Evolutionary conservation across 2,888 invertebrate genomes (phyloP).

Genomic region (Parnassius apollo): DNA sequence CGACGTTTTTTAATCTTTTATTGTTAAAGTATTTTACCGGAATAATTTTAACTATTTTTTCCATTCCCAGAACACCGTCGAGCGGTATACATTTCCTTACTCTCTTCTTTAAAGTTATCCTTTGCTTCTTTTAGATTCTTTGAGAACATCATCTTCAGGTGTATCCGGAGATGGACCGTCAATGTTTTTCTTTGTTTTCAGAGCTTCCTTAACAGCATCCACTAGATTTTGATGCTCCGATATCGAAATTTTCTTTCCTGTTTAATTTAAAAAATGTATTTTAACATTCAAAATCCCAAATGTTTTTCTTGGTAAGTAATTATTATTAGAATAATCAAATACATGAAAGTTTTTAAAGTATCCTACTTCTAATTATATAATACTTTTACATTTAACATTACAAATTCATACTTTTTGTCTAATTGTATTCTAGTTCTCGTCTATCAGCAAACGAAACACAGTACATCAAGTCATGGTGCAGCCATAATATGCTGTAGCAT

Average conservation of each 20-base stretch:
- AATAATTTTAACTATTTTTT: constrained; percentile 18
- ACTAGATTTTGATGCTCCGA: constrained; percentile 81
- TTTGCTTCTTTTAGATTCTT: constrained; percentile 70
- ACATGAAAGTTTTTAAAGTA: no score
- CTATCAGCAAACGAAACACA: no score
- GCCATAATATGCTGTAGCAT: no score
- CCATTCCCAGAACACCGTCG: constrained; percentile 9
- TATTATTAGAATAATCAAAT: not conserved
- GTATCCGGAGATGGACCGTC: constrained; percentile 40
- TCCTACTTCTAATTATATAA: no score
- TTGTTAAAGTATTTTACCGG: not conserved
- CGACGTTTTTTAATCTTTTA: not conserved
- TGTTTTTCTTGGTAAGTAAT: not conserved
- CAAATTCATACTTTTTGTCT: no score
- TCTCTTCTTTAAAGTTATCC: constrained; percentile 43
- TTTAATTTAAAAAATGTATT: constrained; percentile 6
- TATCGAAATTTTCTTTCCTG: constrained; percentile 84
- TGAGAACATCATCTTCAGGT: constrained; percentile 56
- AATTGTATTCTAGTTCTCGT: no score
- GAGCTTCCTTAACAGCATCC: constrained; percentile 82
- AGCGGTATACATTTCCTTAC: constrained; percentile 23
- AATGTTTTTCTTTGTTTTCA: constrained; percentile 74
- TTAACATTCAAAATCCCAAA: not conserved
- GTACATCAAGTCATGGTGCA: no score
- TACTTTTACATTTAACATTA: no score